phyloP scores from a whole-genome alignment of 2,888 invertebrate genomes.

The Pristionchus maxplancki region DNA sequence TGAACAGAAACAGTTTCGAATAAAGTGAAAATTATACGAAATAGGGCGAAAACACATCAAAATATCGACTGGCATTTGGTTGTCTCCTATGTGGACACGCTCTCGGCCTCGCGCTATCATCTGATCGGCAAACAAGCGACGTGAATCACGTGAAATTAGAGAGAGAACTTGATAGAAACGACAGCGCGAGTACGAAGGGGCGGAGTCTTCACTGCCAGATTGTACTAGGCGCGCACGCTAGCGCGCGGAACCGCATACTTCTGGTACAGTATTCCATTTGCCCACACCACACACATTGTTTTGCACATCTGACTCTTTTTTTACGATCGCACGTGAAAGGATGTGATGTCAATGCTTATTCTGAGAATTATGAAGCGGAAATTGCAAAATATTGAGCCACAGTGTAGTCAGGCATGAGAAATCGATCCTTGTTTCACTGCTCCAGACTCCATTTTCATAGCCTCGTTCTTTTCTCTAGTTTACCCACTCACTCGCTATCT shows the following conservation, averaged over 20 bases:
- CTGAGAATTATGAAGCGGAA: not conserved
- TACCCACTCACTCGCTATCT: conserved; percentile 8
- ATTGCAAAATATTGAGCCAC: not conserved
- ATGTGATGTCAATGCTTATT: not conserved
- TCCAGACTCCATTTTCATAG: not conserved
- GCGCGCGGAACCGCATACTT: not conserved
- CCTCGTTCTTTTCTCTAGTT: conserved; percentile 1
- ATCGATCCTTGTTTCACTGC: not conserved
- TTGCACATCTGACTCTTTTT: not conserved
- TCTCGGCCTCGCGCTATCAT: not conserved
- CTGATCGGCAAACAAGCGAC: not conserved
- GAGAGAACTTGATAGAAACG: conserved; percentile 24
- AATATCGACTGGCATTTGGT: not conserved
- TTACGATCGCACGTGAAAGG: not conserved
- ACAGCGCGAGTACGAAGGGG: not conserved
- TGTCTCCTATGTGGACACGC: not conserved
- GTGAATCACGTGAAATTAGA: conserved; percentile 18
- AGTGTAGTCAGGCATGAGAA: not conserved
- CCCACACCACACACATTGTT: not conserved
- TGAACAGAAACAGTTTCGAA: not conserved
- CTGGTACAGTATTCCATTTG: not conserved
- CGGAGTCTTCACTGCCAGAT: not conserved
- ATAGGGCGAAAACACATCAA: not conserved
- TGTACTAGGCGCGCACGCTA: conserved; percentile 23
- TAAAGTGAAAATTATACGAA: not conserved